Base-by-base conservation (phyloP, 1,140 invertebrate species). In the Lasioglossum baleicum region DNA sequence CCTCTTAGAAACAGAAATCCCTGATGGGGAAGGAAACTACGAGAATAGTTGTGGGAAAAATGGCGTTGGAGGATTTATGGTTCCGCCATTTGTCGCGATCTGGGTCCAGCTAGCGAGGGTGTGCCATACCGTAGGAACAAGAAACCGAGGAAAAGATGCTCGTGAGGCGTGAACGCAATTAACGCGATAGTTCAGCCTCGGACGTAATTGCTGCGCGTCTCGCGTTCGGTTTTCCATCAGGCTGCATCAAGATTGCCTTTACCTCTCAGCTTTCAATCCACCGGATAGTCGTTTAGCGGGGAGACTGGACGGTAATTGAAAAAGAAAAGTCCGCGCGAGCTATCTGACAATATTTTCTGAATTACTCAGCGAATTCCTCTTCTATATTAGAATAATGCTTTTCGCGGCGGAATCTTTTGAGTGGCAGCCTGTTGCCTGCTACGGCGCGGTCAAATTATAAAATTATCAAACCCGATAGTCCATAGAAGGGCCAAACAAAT, bases 101-200 rank as follows among this genome's bases (percentile, higher is more conserved):
- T n/a, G 75, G 58, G 68, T 65, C 2, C 56, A 58, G n/a, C 48
- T 8, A n/a, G 61, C 15, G 65, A 68, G 66, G 53, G 63, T 76
- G 72, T 60, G 42, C 63, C 69, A 22, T 74, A 76, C 61, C 26
- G 10, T 11, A 20, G 35, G 53, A 67, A 17, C 22, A 75, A 48
- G 60, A 65, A 69, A 42, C n/a, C 60, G 44, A 64, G 53, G 69
- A 71, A 73, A 65, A 44, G 70, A 71, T 31, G 72, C 77, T 67
- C 51, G 63, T 65, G 69, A 71, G 63, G 69, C 75, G 76, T 80
- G 81, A 76, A 80, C 74, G 82, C 79, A 83, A 83, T 83, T 83
- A 83, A 83, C 78, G 77, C 65, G 67, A 78, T 78, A 78, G 68
- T 78, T 72, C 75, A 20, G 44, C 31, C 31, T 7, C 26, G 58